Base-by-base conservation (phyloP, 92 coral and sea anemone genomes). In the Porites lobata region DNA sequence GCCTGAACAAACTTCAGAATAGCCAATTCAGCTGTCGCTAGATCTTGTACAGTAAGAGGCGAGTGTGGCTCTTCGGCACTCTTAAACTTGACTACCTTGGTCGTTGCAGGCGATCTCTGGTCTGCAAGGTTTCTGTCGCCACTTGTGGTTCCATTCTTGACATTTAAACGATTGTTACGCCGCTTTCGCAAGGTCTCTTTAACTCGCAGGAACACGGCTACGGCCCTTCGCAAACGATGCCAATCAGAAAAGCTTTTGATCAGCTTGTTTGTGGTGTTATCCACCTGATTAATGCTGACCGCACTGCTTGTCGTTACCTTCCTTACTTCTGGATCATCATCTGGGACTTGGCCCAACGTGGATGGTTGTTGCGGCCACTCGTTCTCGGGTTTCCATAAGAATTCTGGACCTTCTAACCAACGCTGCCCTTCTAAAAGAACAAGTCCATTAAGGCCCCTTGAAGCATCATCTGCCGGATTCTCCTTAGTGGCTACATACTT, bases 391-490 rank as follows among this genome's bases (percentile, higher is more conserved):
- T 63, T 80, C 85, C 75, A 80, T 32, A 80, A 61, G 18, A 80
- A 80, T 3, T 20, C 74, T 80, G 85, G 85, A 15, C 85, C 85
- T 59, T 80, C 47, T 52, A 80, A 80, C 85, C 75, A 80, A 32
- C 56, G 74, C 53, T 57, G 85, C 56, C 71, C 58, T 61, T 29
- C 47, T 5, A 24, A 6, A 4, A 83, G 72, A 0, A 14, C 26
- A 13, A 19, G 58, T 4, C 78, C 86, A 18, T 52, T 32, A 9
- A 64, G 15, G 51, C 86, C 86, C 2, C 86, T 20, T 8, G 86
- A 82, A 53, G 86, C 78, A 53, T 68, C 67, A 43, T 82, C 86
- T 4, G 86, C 86, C 47, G 86, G 86, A 22, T 70, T 70, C 9
- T 68, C 86, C n/a, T 68, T 63, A 20, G 86, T 82, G 21, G 50